A percentile compares a stretch with the other conserved stretches of the same genome.
These are phyloP conservation scores for Drosophila subquinaria DNA, from an alignment of 2,888 invertebrate genomes.

Conservation along the genomic window DNA sequence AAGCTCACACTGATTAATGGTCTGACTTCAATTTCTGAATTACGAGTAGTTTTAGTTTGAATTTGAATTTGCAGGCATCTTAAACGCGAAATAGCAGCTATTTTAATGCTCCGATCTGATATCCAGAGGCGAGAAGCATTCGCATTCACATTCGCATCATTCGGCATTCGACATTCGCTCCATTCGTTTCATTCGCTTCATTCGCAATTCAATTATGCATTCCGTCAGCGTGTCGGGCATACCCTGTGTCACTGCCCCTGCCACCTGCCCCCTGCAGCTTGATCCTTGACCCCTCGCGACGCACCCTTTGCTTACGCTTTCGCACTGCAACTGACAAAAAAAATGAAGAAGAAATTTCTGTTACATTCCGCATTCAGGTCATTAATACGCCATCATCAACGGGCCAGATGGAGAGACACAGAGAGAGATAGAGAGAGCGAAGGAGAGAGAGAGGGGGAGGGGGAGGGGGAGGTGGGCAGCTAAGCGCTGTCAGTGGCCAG, in stretches of 20 bases:
- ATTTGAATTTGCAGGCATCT: constrained; percentile 7
- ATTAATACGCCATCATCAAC: constrained; percentile 78
- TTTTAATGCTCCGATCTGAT: constrained; percentile 25
- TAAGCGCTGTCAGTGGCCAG: constrained; percentile 5
- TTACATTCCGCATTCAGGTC: constrained; percentile 79
- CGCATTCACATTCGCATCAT: constrained; percentile 49
- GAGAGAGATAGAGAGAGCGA: neutral
- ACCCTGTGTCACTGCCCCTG: constrained; percentile 1
- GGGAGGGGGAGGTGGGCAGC: neutral
- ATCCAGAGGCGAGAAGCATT: constrained; percentile 11
- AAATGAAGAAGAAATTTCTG: constrained; percentile 39
- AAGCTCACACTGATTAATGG: neutral
- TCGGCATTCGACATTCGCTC: constrained; percentile 36
- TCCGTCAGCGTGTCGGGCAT: constrained; percentile 64
- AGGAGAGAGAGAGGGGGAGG: neutral
- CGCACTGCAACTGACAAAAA: constrained; percentile 48
- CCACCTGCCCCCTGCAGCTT: no score
- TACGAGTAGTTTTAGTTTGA: neutral
- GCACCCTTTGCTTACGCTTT: constrained; percentile 10
- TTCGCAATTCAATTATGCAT: constrained; percentile 77
- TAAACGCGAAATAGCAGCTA: constrained; percentile 28
- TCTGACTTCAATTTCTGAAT: neutral
- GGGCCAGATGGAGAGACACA: constrained; percentile 7
- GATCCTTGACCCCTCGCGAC: neutral
- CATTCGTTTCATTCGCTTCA: constrained; percentile 40